Evolutionary conservation across 2,113 vertebrate genomes (phyloP), one percentile per base, ranked within the genome.

Genomic region (Oxyruncus cristatus): DNA sequence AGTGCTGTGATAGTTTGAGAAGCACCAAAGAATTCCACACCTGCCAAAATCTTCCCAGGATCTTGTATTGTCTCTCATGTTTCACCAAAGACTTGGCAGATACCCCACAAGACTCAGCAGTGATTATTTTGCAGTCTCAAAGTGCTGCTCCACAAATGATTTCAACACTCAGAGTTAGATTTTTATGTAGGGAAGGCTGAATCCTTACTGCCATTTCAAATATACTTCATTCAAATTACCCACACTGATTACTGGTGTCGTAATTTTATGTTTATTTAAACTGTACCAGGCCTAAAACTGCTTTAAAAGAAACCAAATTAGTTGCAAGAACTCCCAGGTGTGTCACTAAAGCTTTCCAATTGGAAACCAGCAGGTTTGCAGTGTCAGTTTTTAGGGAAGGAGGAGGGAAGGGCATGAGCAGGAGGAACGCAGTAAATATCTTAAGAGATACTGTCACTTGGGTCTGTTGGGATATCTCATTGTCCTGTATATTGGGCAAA

Each of bases 241-340:
- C 5, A 4, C 33, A 3, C 28, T 30, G 26, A 20, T 74, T 22
- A 49, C 20, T 33, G 14, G 5, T 21, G 10, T 1, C 78, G 32
- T 33, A 44, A 71, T 63, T 81, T 14, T 39, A 4, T 41, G 16
- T 44, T 75, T 39, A 65, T 67, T 66, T 59, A 41, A 85, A 65
- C 26, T 68, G 9, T 19, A 88, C 30, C 23, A 14, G 28, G 28
- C 13, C 28, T 56, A 52, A 74, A 84, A n/a, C 33, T 44, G 47
- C 53, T 52, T 46, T n/a, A 7, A 35, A n/a, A 93, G 20, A 49
- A 32, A 13, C 20, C 30, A 17, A 28, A 37, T 14, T 4, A 66
- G 9, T 13, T 52, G 30, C 37, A 47, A 13, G 16, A 46, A 3
- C 33, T 47, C 27, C 5, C 4, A 0, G 1, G 9, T 47, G 12